These are phyloP conservation scores for Aethina tumida DNA, from an alignment of 1,140 invertebrate genomes.

Conservation along the genomic window DNA sequence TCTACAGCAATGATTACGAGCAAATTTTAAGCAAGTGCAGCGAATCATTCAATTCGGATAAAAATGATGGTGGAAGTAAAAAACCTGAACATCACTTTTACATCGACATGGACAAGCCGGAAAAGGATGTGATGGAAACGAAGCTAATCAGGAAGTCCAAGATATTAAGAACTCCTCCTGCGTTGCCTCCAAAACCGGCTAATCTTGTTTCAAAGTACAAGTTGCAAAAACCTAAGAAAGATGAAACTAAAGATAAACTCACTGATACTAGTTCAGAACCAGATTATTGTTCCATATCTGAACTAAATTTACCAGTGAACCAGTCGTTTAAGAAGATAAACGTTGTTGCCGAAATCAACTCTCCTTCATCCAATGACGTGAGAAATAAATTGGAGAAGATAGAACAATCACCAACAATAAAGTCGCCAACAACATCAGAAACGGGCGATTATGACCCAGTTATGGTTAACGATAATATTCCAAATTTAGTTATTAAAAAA, in stretches of 20 bases:
- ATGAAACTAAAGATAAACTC: conserved; percentile 14
- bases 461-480: conserved; percentile 14
- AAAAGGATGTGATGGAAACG: conserved; percentile 25
- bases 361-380: conserved; percentile 18
- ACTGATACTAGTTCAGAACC: conserved; percentile 42
- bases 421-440: not conserved
- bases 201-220: conserved; percentile 52
- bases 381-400: conserved; percentile 14
- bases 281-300: conserved; percentile 54
- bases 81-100: conserved; percentile 34
- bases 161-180: conserved; percentile 52
- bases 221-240: conserved; percentile 29
- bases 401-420: conserved; percentile 4
- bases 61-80: conserved; percentile 34
- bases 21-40: conserved; percentile 45
- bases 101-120: conserved; percentile 36
- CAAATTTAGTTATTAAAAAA: conserved; percentile 27
- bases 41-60: conserved; percentile 33
- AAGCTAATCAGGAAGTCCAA: conserved; percentile 42
- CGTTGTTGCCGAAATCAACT: conserved; percentile 32
- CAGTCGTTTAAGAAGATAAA: conserved; percentile 24
- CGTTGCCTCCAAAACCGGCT: conserved; percentile 57
- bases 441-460: conserved; percentile 14
- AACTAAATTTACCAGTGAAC: conserved; percentile 49
- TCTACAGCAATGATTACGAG: conserved; percentile 53